Conservation (phyloP, 2,797 vertebrate species). For the Naso thynnoides region DNA sequence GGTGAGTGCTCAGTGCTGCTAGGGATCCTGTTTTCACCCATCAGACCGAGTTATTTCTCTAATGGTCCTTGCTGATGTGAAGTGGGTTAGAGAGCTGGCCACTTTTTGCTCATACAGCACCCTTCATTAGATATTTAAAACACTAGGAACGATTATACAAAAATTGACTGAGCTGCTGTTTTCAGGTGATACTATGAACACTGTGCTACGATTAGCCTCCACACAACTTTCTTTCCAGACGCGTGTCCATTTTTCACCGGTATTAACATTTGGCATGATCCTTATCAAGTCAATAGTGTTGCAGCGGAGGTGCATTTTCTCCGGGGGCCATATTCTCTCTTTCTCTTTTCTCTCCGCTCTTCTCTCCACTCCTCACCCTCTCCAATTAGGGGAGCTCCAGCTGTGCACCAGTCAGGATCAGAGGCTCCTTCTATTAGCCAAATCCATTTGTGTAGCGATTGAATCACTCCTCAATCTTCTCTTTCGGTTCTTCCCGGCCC, state of each 20-base stretch:
- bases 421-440: conserved; percentile 86
- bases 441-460: conserved; percentile 87
- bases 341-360: conserved; percentile 68
- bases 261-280: conserved; percentile 58
- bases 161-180: conserved; percentile 37
- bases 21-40: conserved; percentile 51
- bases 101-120: conserved; percentile 48
- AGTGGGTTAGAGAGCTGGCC: conserved; percentile 54
- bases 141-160: conserved; percentile 52
- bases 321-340: conserved; percentile 67
- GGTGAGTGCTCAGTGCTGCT: conserved; percentile 33
- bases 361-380: conserved; percentile 78
- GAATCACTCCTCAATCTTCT: conserved; percentile 84
- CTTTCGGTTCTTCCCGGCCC: conserved; percentile 41
- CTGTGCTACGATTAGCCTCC: conserved; percentile 30
- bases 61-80: conserved; percentile 66
- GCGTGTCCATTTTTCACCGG: conserved; percentile 26
- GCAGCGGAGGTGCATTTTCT: conserved; percentile 68
- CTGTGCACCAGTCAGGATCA: conserved; percentile 86
- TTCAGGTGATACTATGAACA: conserved; percentile 35
- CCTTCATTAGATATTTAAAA: conserved; percentile 67
- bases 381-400: conserved; percentile 86
- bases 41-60: conserved; percentile 57
- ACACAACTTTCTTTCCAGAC: conserved; percentile 21
- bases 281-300: conserved; percentile 40